Percentiles rank a stretch among this genome's conserved stretches.
These are phyloP conservation scores for Parthenolecanium corni DNA, from an alignment of 2,888 invertebrate genomes.

Conservation along the genomic window DNA sequence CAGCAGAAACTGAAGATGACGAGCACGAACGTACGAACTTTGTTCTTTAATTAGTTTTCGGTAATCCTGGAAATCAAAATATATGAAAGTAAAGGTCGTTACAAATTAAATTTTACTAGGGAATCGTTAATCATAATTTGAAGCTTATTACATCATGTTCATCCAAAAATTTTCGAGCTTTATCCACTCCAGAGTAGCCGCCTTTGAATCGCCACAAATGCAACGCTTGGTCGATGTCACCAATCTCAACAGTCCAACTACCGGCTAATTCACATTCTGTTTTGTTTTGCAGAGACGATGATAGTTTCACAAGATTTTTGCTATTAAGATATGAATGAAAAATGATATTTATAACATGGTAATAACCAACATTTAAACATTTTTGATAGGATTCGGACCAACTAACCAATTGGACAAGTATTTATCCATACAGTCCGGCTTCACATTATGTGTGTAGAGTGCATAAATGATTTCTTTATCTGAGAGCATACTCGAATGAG, in stretches of 20 bases:
- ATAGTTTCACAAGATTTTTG: constrained; percentile 63
- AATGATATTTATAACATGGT: constrained; percentile 19
- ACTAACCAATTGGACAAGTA: constrained; percentile 86
- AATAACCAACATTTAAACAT: too few relatives aligned
- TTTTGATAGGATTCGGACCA: not conserved
- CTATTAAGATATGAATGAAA: constrained; percentile 41
- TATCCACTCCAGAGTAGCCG: constrained; percentile 79
- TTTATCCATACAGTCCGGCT: constrained; percentile 73
- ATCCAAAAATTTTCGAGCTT: constrained; percentile 55
- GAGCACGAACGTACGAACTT: constrained; percentile 64
- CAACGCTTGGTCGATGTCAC: constrained; percentile 93
- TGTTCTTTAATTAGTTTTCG: constrained; percentile 60
- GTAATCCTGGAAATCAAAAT: constrained; percentile 48
- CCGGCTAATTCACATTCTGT: constrained; percentile 78
- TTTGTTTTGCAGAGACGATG: constrained; percentile 58
- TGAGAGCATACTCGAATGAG: constrained; percentile 91
- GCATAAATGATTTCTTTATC: constrained; percentile 94
- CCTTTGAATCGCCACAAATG: constrained; percentile 93
- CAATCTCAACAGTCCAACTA: constrained; percentile 91
- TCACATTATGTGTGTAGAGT: constrained; percentile 86
- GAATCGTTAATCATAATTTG: not conserved
- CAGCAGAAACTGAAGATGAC: constrained; percentile 84
- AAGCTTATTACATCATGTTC: constrained; percentile 53
- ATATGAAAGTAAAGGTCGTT: constrained; percentile 21
- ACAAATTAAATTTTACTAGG: not conserved